Conservation (phyloP, 2,888 invertebrate species). For the Agriopis aurantiaria region DNA sequence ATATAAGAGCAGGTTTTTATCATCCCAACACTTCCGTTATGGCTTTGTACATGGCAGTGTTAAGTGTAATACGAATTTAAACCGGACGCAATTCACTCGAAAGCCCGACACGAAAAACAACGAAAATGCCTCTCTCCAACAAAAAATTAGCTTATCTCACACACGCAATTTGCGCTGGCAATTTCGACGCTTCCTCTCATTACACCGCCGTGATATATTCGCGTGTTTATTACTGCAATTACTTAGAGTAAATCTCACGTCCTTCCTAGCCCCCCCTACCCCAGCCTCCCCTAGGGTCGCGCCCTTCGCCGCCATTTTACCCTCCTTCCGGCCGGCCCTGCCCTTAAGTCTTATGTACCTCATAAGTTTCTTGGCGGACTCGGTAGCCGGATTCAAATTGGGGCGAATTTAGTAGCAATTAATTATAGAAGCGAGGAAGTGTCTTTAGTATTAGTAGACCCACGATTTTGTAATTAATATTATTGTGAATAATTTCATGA, state of each 20-base stretch:
- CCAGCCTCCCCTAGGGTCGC: conserved; percentile 75
- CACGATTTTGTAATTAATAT: conserved; percentile 78
- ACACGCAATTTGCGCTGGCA: conserved; percentile 86
- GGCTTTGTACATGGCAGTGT: background rate
- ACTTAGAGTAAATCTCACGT: conserved; percentile 87
- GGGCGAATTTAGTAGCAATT: conserved; percentile 87
- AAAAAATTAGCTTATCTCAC: conserved; percentile 85
- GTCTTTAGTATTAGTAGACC: conserved; percentile 74
- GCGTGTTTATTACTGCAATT: conserved; percentile 87
- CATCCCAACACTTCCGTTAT: background rate
- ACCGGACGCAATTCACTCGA: conserved; percentile 13
- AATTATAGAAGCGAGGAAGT: conserved; percentile 83
- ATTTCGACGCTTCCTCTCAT: conserved; percentile 85
- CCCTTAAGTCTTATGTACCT: conserved; percentile 87
- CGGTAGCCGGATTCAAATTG: conserved; percentile 86
- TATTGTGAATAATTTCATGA: conserved; percentile 71
- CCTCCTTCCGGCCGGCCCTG: conserved; percentile 85
- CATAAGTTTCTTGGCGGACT: conserved; percentile 86
- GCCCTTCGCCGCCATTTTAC: conserved; percentile 82
- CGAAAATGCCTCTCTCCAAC: conserved; percentile 50
- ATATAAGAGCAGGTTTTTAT: background rate
- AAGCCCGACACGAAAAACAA: conserved; percentile 55
- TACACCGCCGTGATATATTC: conserved; percentile 86
- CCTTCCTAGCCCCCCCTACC: conserved; percentile 78
- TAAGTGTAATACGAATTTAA: conserved; percentile 5